phyloP scores from a whole-genome alignment of 2,113 vertebrate genomes.

The Nothobranchius kuhntae region DNA sequence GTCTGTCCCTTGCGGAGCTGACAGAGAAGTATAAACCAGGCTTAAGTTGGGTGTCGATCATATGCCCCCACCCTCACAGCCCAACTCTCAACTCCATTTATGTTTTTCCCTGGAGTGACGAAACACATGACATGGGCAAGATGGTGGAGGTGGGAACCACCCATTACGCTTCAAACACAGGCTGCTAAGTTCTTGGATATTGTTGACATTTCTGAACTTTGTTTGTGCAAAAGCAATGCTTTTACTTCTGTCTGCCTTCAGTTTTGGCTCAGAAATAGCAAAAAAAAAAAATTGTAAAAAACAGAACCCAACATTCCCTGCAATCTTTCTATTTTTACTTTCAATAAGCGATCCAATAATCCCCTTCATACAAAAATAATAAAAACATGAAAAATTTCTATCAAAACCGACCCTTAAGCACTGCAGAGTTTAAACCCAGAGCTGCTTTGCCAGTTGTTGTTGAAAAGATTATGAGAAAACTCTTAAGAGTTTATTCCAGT shows the following conservation, averaged over 20 bases:
- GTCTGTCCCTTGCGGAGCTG: too few relatives aligned
- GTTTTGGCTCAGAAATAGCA: neutral
- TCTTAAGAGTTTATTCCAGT: slow-evolving; percentile 39
- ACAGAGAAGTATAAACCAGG: too few relatives aligned
- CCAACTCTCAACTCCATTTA: too few relatives aligned
- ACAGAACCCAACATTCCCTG: too few relatives aligned
- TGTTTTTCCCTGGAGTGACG: too few relatives aligned
- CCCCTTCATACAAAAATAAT: neutral
- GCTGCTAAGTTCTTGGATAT: slow-evolving; percentile 5
- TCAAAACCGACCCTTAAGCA: slow-evolving; percentile 9
- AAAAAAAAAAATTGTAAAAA: too few relatives aligned
- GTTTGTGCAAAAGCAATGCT: slow-evolving; percentile 8
- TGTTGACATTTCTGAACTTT: neutral
- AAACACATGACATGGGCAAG: too few relatives aligned
- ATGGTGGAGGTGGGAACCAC: too few relatives aligned
- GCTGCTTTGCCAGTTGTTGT: neutral
- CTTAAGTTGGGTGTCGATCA: too few relatives aligned
- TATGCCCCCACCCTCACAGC: too few relatives aligned
- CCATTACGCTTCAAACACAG: too few relatives aligned
- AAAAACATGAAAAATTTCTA: slow-evolving; percentile 18
- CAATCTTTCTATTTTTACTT: neutral
- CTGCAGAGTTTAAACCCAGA: slow-evolving; percentile 28
- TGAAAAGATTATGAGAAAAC: slow-evolving; percentile 37
- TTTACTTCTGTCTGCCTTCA: slow-evolving; percentile 1
- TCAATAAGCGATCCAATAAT: neutral